Evolutionary conservation across 2,888 invertebrate species (phyloP), one percentile per base, ranked within the genome.

Genomic region (Latrodectus elegans): DNA sequence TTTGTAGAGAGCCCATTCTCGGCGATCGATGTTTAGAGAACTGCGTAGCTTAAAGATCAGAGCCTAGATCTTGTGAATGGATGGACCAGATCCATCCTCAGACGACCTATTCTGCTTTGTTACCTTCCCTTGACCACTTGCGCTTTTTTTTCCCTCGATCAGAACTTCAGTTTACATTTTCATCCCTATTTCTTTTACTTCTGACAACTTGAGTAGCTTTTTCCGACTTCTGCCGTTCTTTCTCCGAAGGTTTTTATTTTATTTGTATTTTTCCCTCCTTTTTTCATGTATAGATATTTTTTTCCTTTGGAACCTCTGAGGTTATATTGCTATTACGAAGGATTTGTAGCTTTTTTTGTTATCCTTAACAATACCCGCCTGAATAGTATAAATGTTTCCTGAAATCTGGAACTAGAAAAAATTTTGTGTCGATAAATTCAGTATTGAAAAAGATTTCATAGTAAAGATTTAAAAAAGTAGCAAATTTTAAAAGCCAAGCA

Each of bases 91-190:
- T 38, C 38, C 76, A 55, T 68, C 55, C 60, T 38, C 38, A 74
- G 83, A 49, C 83, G 60, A 76, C 76, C 74, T 79, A 67, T 79
- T 79, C 72, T 77, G 77, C 77, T 84, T 80, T 85, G 80, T 80
- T 85, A 80, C 76, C 75, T 83, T 64, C 70, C 17, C 53, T 72
- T 64, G 55, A 52, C 64, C 70, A 38, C 49, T 79, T 22, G 22
- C 60, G 49, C 51, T 14, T 71, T 55, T 51, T 71, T 64, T n/a
- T n/a, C 17, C 49, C 65, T 52, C 51, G 51, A n/a, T 17, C 52
- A 72, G 10, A 51, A 15, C 8, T 74, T 78, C 68, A 78, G 68
- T 68, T 17, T 53, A 53, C 78, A 51, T 68, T 78, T 78, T 78
- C 53, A 17, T 68, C 53, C 78, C 49, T 53, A 68, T 78, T 78